Evolutionary conservation across 2,797 vertebrate species (phyloP).

Genomic region (Pangasius macronema): DNA sequence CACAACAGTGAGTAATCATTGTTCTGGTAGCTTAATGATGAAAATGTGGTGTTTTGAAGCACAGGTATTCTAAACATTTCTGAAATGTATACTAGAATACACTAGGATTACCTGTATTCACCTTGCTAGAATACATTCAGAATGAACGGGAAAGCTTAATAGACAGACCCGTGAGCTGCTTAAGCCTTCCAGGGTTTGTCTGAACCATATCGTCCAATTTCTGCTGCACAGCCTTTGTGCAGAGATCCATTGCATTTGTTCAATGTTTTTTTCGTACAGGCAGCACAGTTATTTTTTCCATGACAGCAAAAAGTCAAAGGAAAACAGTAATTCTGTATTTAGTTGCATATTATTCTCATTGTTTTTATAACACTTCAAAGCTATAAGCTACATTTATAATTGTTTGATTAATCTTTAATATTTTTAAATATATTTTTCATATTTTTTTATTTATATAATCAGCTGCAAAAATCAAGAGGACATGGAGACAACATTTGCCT

Average conservation of each 20-base stretch:
- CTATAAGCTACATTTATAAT: not conserved
- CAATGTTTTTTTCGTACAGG: not conserved
- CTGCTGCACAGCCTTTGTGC: not conserved
- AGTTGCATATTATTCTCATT: not conserved
- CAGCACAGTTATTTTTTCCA: not conserved
- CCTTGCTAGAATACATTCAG: not conserved
- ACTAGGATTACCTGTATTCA: not conserved
- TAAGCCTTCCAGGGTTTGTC: not conserved
- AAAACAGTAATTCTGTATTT: not conserved
- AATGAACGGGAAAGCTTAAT: not conserved
- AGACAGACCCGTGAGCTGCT: not conserved
- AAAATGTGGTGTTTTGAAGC: conserved; percentile 29
- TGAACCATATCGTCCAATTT: not conserved
- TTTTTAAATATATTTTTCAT: not conserved
- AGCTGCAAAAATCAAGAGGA: not conserved
- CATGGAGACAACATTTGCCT: not conserved
- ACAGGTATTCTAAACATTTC: conserved; percentile 44
- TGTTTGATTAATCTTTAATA: not conserved
- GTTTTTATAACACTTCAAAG: not conserved
- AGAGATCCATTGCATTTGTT: not conserved
- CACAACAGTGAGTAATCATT: not conserved
- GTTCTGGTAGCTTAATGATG: not conserved
- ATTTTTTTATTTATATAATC: not conserved
- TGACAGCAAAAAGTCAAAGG: not conserved
- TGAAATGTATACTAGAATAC: conserved; percentile 17